Conservation (phyloP, 2,113 vertebrate genomes). For the Emberiza fucata region DNA sequence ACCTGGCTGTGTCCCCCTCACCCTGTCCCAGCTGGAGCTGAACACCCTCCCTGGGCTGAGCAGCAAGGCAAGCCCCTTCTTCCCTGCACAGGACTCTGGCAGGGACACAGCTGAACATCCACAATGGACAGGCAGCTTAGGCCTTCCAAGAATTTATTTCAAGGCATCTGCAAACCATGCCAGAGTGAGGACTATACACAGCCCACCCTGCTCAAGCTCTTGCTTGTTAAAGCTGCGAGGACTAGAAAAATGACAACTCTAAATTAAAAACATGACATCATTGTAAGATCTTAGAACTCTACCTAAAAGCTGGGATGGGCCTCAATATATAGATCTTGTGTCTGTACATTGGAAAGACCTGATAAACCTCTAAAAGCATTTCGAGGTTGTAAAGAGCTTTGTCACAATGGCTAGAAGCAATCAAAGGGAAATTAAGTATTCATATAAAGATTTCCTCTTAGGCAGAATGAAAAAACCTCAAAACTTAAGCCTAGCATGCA, state of each 20-base stretch:
- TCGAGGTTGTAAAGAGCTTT: background rate
- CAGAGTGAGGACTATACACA: background rate
- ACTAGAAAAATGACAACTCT: background rate
- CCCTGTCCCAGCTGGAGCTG: background rate
- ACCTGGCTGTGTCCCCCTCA: background rate
- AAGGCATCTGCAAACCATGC: background rate
- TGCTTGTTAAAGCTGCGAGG: background rate
- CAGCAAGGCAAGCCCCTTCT: background rate
- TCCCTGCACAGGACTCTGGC: background rate
- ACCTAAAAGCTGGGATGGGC: background rate
- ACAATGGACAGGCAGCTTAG: background rate
- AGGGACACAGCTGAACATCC: background rate
- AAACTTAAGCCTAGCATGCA: background rate
- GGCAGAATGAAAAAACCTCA: background rate
- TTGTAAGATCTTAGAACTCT: background rate
- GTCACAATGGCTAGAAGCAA: background rate
- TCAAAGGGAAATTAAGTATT: background rate
- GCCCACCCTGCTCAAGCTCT: background rate
- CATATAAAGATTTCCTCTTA: background rate
- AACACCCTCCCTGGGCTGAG: background rate
- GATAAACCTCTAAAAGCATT: background rate
- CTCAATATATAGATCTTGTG: background rate
- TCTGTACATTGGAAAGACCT: background rate
- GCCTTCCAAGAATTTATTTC: background rate
- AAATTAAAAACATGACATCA: background rate